Base-by-base conservation (phyloP, 2,888 invertebrate genomes). In the Monochamus alternatus region DNA sequence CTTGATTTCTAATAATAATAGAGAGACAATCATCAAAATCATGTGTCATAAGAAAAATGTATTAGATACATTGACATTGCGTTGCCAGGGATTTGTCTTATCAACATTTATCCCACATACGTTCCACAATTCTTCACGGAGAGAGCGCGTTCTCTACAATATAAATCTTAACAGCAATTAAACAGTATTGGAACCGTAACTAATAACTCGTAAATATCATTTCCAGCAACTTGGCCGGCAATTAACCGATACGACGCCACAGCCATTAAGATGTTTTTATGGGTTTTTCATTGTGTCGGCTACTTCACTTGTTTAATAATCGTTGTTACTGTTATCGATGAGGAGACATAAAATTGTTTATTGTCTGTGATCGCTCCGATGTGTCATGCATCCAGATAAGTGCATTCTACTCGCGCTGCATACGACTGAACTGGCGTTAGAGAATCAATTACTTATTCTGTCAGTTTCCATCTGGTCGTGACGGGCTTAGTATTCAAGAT, bases 261-360 rank as follows among this genome's bases (percentile, higher is more conserved):
- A n/a, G 30, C 47, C 10, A 47, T 64, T 64, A 64, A 30, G 44
- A 47, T 12, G 22, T 47, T 64, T 64, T 64, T 51, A 51, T 47
- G 64, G 47, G 47, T 8, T 64, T 64, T 47, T 64, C 64, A 64
- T 64, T 64, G 47, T 64, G 64, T 9, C 47, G 64, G 47, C 64
- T 51, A 47, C 64, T 64, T 64, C 30, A 64, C 47, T 64, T 22
- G 30, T 22, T 64, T 31, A 64, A 14, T 51, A 64, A 64, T 64
- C 22, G 44, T 47, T 44, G 64, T 38, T 44, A 64, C 44, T 64
- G 47, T 64, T 64, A 64, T 64, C 47, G 64, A 10, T 47, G 22
- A 22, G 47, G 44, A 47, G 64, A 47, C 47, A 47, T 64, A 51
- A 47, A 64, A 64, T 64, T 47, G 47, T 64, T 64, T 64, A 64